Conservation (phyloP, 2,888 invertebrate genomes). For the Hedychridium roseum region DNA sequence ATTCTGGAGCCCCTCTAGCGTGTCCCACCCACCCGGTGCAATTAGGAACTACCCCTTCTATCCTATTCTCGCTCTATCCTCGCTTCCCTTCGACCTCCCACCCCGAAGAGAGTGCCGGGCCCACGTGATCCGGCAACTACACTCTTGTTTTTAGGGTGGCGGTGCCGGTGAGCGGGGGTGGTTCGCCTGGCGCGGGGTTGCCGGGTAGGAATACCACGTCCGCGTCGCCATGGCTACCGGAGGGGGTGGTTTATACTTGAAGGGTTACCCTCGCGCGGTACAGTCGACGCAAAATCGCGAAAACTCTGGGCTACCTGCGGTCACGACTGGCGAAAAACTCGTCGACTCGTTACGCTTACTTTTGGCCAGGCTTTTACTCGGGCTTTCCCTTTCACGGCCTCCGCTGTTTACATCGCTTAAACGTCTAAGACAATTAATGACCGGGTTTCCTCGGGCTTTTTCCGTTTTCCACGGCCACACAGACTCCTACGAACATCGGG, state of each 20-base stretch:
- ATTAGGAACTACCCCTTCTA: conserved; percentile 60
- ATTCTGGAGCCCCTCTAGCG: conserved; percentile 55
- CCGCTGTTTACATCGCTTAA: conserved; percentile 54
- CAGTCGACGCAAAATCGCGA: conserved; percentile 58
- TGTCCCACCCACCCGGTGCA: conserved; percentile 57
- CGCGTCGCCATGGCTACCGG: conserved; percentile 56
- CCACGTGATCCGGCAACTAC: conserved; percentile 60
- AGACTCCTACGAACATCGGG: conserved; percentile 7
- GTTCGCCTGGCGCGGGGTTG: conserved; percentile 27
- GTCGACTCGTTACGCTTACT: conserved; percentile 34
- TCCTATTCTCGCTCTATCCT: conserved; percentile 53
- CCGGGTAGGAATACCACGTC: conserved; percentile 55
- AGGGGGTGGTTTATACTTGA: conserved; percentile 58
- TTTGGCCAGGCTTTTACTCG: conserved; percentile 50
- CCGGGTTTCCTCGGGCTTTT: conserved; percentile 32
- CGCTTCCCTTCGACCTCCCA: conserved; percentile 50
- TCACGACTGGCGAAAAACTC: conserved; percentile 34
- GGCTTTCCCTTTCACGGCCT: conserved; percentile 58
- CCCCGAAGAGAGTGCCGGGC: conserved; percentile 41
- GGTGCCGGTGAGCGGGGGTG: conserved; percentile 31
- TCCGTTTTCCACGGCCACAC: not conserved
- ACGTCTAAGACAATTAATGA: conserved; percentile 57
- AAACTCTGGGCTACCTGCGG: conserved; percentile 38
- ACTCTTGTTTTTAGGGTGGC: conserved; percentile 58
- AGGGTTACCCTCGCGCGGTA: conserved; percentile 53